Evolutionary conservation across 2,888 invertebrate genomes (phyloP), one percentile per base, ranked within the genome.

Genomic region (Catocala nupta): DNA sequence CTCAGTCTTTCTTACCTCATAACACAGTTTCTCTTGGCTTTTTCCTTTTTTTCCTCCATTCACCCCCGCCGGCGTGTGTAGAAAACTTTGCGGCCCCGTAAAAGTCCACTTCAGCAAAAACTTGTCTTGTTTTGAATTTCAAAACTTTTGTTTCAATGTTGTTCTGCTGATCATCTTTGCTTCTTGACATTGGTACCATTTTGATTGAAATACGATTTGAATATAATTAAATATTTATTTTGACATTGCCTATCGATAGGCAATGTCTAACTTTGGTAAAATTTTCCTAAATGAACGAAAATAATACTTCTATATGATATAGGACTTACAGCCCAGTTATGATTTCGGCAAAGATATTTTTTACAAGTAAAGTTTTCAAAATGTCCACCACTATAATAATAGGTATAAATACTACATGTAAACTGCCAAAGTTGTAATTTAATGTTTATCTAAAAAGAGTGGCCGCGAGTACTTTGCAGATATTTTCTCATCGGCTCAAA

Each of bases 1-100:
- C 90, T 88, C 85, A 81, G 87, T 87, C 84, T 83, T 90, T 87
- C 92, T 93, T 93, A 92, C 93, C 93, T 90, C 90, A 89, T 93
- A 92, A 93, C 93, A 93, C 92, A 93, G 90, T 93, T 93, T 92
- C 91, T 84, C 84, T 77, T 78, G 79, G 75, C 78, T 81, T 81
- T 83, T 83, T 82, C 82, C 83, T 85, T 83, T 75, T 80, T 78
- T 78, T 76, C 73, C 73, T 75, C 68, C 74, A 78, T 83, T 77
- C 76, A 72, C 74, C 79, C 81, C 77, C 65, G 68, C 70, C 80
- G 80, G 78, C 81, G 85, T 87, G 85, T 87, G 86, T 86, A 81
- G 83, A 82, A 84, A 86, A 86, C 83, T 86, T 87, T 80, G 73
- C 74, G 64, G 73, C 71, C 74, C 68, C 73, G 77, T 77, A 78